A percentile compares a stretch with the other conserved stretches of the same genome.
phyloP scores from a whole-genome alignment of 2,113 vertebrate species.

The Pionites leucogaster region DNA sequence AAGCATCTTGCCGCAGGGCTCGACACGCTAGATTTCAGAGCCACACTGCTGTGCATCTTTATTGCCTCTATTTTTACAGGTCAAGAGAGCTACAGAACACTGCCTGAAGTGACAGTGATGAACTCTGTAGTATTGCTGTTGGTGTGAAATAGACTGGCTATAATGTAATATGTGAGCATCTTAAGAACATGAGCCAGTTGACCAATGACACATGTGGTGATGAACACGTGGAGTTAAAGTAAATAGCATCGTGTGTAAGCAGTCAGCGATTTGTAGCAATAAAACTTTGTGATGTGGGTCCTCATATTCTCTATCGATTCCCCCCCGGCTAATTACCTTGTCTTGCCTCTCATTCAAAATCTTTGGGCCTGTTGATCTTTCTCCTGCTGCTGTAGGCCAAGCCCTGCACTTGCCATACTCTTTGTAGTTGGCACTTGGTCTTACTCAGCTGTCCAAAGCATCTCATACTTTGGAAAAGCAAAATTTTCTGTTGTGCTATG shows the following conservation, averaged over 20 bases:
- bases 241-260: neutral
- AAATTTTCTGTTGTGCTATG: neutral
- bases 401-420: neutral
- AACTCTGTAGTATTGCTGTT: constrained; percentile 44
- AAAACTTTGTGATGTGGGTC: constrained; percentile 2
- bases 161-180: constrained; percentile 62
- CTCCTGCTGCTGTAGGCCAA: neutral
- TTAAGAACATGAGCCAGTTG: constrained; percentile 61
- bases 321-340: neutral
- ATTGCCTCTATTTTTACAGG: constrained; percentile 46
- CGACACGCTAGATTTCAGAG: constrained; percentile 15
- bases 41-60: constrained; percentile 4
- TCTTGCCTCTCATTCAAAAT: neutral
- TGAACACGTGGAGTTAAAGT: constrained; percentile 46
- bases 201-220: constrained; percentile 34
- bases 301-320: neutral
- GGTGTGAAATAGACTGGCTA: constrained; percentile 59
- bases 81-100: constrained; percentile 34
- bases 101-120: constrained; percentile 60
- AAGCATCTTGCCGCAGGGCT: constrained; percentile 1
- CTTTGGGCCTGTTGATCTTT: neutral
- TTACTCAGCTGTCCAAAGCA: neutral
- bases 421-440: neutral
- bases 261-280: constrained; percentile 53
- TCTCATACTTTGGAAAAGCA: neutral